Base-by-base conservation (phyloP, 1,140 invertebrate species). In the Melitaea cinxia region DNA sequence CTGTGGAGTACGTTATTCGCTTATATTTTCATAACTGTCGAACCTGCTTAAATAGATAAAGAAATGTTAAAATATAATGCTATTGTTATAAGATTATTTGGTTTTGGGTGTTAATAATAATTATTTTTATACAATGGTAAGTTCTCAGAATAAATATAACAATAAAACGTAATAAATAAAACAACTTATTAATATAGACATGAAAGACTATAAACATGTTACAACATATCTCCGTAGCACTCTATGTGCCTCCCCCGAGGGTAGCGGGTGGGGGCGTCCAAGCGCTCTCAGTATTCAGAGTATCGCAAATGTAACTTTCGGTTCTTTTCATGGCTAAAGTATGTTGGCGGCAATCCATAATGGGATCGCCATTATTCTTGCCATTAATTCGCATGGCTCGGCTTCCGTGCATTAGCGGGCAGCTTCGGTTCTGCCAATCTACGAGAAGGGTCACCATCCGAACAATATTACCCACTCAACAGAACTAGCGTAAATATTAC, bases 301-400 rank as follows among this genome's bases (percentile, higher is more conserved):
- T 91, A 89, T 91, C 86, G 88, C 84, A 88, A 91, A 91, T 91
- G 88, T 91, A 91, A 91, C 88, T 91, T 91, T 91, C 86, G 88
- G 88, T 89, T 91, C 88, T 89, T 91, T 91, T 91, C 85, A 89
- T 91, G 81, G 78, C 84, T 91, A 89, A 91, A 91, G 87, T 89
- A 91, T 89, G 88, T 91, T 91, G 88, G 88, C 88, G 87, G 88
- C 88, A 88, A 91, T 91, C 88, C 88, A 89, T 91, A 91, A 91
- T 91, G 88, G 88, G 82, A 88, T 89, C 82, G 83, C 87, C 88
- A 91, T 91, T 91, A 89, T 91, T 91, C 88, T 89, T 89, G 85
- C 85, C 88, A 91, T 91, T 91, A 91, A 91, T 91, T 88, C 88
- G 83, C 83, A 82, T 88, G 81, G 83, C 82, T 79, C 82, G 78